These are phyloP conservation scores for Sebastes hopkinsi DNA, from an alignment of 2,797 vertebrate species.

Conservation along the genomic window DNA sequence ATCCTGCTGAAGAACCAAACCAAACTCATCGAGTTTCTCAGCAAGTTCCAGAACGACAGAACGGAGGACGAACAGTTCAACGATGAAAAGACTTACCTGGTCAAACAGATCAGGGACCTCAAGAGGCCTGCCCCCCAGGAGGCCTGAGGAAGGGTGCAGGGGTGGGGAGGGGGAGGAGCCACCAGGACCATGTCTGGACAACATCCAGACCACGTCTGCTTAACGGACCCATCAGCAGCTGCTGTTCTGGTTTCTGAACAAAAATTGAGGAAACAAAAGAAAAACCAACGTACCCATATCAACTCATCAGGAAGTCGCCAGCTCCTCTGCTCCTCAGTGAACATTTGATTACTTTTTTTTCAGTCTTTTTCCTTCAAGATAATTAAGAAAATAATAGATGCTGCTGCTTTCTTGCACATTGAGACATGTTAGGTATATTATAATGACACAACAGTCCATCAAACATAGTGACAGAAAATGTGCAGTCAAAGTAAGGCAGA, in stretches of 20 bases:
- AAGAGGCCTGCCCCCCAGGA: slow-evolving; percentile 96
- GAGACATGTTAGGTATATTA: slow-evolving; percentile 82
- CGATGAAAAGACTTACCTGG: slow-evolving; percentile 98
- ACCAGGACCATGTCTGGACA: slow-evolving; percentile 65
- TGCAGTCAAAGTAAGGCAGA: slow-evolving; percentile 64
- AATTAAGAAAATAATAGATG: slow-evolving; percentile 79
- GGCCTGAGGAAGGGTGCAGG: slow-evolving; percentile 78
- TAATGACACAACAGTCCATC: slow-evolving; percentile 81
- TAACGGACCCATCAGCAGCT: slow-evolving; percentile 86
- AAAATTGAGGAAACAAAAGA: slow-evolving; percentile 72
- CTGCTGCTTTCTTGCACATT: slow-evolving; percentile 94
- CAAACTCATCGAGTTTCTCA: slow-evolving; percentile 97
- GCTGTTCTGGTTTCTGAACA: slow-evolving; percentile 84
- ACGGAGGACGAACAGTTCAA: slow-evolving; percentile 98
- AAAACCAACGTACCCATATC: slow-evolving; percentile 82
- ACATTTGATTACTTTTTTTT: slow-evolving; percentile 81
- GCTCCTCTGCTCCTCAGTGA: slow-evolving; percentile 90
- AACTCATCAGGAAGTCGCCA: slow-evolving; percentile 86
- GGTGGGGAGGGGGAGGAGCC: slow-evolving; percentile 40
- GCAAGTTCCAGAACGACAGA: slow-evolving; percentile 98
- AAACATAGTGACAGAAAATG: slow-evolving; percentile 74
- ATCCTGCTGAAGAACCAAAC: slow-evolving; percentile 98
- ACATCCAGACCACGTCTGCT: slow-evolving; percentile 61
- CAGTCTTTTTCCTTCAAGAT: slow-evolving; percentile 55
- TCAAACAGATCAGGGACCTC: slow-evolving; percentile 99